Base-by-base conservation (phyloP, 2,113 vertebrate species). In the Sebastes fasciatus region DNA sequence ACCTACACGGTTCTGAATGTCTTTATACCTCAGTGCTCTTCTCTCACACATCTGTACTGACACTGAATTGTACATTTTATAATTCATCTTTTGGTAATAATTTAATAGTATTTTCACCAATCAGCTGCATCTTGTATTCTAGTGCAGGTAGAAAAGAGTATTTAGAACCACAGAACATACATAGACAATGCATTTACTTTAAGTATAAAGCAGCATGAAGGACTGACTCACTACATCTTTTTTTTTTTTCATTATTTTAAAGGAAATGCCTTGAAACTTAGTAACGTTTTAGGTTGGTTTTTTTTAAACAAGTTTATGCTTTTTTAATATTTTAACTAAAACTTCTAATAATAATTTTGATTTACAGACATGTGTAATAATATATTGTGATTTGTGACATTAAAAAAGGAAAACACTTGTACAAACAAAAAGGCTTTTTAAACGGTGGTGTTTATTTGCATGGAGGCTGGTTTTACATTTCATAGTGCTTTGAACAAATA, bases 341-440 rank as follows among this genome's bases (percentile, higher is more conserved):
- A 11, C 34, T 55, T 4, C 19, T 45, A 70, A 71, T 19, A 21
- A 19, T 66, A 0, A 48, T 58, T 89, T 75, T 81, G 16, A 49
- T 74, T 79, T 62, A 17, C 34, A 79, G 12, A 86, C 5, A 10
- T 17, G 1, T 69, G 64, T 65, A 69, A 51, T 63, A 48, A 74
- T 42, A 55, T 68, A 69, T 75, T 77, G 52, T 64, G 34, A 75
- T 66, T 40, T 74, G 52, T 84, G 52, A 12, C 69, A 94, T 86
- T 83, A 90, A 93, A 88, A 77, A 85, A 73, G 34, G 34, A 74
- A 86, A 72, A 1, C 9, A 86, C 54, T 4, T 72, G 48, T 54
- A 74, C 6, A 79, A 42, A 64, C 19, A 43, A 40, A 2, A 26
- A 34, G 34, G 34, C 21, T 81, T 78, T 65, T 5, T 74, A 40